Evolutionary conservation across 2,113 vertebrate species (phyloP).

Genomic region (Charina bottae): DNA sequence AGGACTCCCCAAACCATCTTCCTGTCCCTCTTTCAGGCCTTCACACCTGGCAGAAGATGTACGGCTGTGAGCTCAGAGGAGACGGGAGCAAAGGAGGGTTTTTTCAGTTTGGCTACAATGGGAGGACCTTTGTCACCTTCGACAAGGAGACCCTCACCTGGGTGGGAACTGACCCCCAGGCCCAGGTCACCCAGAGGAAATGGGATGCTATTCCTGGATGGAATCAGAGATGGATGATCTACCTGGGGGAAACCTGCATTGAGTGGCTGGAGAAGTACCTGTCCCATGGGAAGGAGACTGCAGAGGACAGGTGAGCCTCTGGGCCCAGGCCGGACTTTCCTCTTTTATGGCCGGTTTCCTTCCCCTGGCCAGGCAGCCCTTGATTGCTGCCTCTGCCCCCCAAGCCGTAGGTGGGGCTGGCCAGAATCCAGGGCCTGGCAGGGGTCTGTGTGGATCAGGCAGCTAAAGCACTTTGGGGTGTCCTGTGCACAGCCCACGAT

Average conservation of each 20-base stretch:
- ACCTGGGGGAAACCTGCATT: not conserved
- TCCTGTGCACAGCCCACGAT: not conserved
- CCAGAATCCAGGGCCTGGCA: not conserved
- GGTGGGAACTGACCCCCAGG: not conserved
- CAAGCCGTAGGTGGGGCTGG: too few species aligned
- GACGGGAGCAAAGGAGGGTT: not conserved
- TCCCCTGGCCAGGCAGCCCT: not conserved
- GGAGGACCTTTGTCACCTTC: not conserved
- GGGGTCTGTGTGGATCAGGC: not conserved
- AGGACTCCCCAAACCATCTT: not conserved
- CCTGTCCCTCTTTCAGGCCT: not conserved
- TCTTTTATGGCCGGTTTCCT: fast-evolving
- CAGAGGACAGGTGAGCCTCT: not conserved
- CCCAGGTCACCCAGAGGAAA: not conserved
- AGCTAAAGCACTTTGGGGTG: not conserved
- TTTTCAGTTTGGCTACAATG: fast-evolving
- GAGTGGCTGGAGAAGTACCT: not conserved
- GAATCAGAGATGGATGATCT: fast-evolving
- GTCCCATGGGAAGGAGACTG: not conserved
- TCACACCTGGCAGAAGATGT: fast-evolving
- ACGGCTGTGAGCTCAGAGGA: not conserved
- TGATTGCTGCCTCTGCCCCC: not conserved
- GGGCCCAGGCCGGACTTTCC: not conserved
- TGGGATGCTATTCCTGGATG: fast-evolving
- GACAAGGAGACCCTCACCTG: not conserved